Evolutionary conservation across 2,113 vertebrate species (phyloP).

Genomic region (Kobus ellipsiprymnus): DNA sequence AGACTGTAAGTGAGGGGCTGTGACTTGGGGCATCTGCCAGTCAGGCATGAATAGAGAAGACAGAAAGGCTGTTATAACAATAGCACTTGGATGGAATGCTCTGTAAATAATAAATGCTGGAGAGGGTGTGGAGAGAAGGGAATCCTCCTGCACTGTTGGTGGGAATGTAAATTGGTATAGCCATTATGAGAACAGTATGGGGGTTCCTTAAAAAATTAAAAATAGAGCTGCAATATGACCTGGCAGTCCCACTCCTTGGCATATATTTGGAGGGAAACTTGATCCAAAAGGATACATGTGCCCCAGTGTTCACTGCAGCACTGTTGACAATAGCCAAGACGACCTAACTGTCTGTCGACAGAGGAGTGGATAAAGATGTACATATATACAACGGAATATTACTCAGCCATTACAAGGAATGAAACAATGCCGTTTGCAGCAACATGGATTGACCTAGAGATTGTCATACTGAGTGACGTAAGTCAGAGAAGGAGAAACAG

Average conservation of each 20-base stretch:
- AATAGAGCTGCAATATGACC: not conserved
- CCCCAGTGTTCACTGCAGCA: not conserved
- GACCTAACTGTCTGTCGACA: not conserved
- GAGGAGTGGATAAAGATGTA: not conserved
- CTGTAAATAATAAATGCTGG: not conserved
- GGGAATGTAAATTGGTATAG: not conserved
- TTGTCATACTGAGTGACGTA: not conserved
- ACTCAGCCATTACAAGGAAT: not conserved
- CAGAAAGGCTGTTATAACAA: not conserved
- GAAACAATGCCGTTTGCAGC: not conserved
- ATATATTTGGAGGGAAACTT: not conserved
- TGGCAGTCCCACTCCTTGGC: not conserved
- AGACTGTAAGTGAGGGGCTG: not conserved
- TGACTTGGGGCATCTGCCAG: not conserved
- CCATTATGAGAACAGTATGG: not conserved
- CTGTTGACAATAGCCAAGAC: not conserved
- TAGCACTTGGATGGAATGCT: not conserved
- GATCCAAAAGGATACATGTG: not conserved
- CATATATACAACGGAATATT: not conserved
- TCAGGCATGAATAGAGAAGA: not conserved
- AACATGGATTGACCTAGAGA: not conserved
- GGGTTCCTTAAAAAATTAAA: not conserved
- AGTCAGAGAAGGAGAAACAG: not conserved
- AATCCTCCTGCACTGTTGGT: not conserved
- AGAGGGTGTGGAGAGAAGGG: not conserved